Evolutionary conservation across 2,888 invertebrate species (phyloP).

Genomic region (Latheticus oryzae): DNA sequence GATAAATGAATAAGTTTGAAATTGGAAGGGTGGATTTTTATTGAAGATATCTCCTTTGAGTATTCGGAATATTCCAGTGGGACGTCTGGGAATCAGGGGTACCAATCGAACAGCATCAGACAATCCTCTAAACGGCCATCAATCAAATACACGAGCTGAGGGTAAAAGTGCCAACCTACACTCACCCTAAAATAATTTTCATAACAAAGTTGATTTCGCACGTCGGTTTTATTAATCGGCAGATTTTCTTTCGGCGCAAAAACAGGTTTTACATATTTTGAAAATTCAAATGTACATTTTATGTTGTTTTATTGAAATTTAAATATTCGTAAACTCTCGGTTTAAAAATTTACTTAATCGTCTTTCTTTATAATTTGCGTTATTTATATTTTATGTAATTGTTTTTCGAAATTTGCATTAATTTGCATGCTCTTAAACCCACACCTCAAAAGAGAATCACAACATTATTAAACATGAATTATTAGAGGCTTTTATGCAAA

Average conservation of each 20-base stretch:
- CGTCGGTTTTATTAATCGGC: no score
- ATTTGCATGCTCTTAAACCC: constrained; percentile 30
- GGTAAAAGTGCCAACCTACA: constrained; percentile 40
- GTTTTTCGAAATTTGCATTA: constrained; percentile 27
- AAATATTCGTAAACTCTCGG: no score
- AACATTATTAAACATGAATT: constrained; percentile 19
- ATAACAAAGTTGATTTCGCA: constrained; percentile 25
- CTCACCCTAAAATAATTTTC: constrained; percentile 48
- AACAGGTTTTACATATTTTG: no score
- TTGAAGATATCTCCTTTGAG: constrained; percentile 55
- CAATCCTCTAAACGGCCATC: constrained; percentile 59
- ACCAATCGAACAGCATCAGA: constrained; percentile 50
- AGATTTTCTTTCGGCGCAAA: no score
- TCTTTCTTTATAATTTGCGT: no score
- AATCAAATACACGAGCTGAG: constrained; percentile 53
- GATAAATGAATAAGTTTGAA: constrained; percentile 56
- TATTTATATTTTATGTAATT: constrained; percentile 35
- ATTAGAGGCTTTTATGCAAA: constrained; percentile 5
- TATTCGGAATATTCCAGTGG: constrained; percentile 50
- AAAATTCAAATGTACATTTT: no score
- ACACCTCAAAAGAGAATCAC: constrained; percentile 2
- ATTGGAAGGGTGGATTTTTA: constrained; percentile 56
- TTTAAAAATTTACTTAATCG: no score
- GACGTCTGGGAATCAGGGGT: constrained; percentile 53
- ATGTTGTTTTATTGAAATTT: no score